A percentile compares a stretch with the other conserved stretches of the same genome.
These are phyloP conservation scores for Raja brachyura DNA, from an alignment of 2,113 vertebrate species.

Conservation along the genomic window DNA sequence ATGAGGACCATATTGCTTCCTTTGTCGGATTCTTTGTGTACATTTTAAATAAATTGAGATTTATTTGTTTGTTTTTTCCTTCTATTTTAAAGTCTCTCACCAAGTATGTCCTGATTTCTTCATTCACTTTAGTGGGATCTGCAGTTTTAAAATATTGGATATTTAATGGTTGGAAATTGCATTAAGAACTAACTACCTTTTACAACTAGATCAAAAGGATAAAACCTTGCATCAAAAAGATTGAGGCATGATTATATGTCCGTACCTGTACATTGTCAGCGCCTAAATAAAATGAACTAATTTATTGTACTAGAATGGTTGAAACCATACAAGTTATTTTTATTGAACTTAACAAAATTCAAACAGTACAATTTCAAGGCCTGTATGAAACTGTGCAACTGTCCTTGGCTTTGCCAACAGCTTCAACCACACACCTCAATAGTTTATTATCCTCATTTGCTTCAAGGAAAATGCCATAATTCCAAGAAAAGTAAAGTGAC, in stretches of 20 bases:
- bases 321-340: neutral
- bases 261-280: neutral
- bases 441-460: too few species aligned
- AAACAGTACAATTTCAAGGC: neutral
- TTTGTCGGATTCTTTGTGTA: neutral
- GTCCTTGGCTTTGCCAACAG: too few species aligned
- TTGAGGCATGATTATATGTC: neutral
- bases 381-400: too few species aligned
- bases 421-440: too few species aligned
- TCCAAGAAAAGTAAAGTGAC: too few species aligned
- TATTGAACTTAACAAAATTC: neutral
- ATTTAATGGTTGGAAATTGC: neutral
- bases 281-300: neutral
- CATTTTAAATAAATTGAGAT: neutral
- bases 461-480: too few species aligned
- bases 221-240: neutral
- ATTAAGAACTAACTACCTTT: neutral
- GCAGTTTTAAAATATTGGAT: neutral
- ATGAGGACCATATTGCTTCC: neutral
- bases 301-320: neutral
- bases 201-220: neutral
- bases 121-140: neutral
- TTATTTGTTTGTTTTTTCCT: too few species aligned
- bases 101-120: neutral
- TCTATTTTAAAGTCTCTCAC: neutral